phyloP scores from a whole-genome alignment of 2,888 invertebrate genomes.

The Brachyptera putata region DNA sequence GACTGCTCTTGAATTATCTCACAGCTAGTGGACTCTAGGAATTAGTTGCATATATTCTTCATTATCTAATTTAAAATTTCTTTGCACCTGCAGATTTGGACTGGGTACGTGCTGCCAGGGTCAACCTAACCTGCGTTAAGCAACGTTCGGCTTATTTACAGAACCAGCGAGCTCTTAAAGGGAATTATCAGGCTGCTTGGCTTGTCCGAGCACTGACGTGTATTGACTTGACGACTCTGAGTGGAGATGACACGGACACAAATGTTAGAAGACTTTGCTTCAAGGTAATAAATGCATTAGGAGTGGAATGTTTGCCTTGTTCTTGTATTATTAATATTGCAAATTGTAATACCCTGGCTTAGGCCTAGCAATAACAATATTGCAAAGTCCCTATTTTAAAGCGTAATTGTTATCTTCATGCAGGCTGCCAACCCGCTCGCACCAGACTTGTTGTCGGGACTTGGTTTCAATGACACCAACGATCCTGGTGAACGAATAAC shows the following conservation, averaged over 20 bases:
- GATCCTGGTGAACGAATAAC: slow-evolving; percentile 40
- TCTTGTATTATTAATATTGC: not conserved
- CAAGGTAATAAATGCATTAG: slow-evolving; percentile 66
- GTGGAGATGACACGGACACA: slow-evolving; percentile 72
- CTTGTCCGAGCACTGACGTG: slow-evolving; percentile 75
- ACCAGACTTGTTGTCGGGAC: slow-evolving; percentile 19
- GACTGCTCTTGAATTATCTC: not conserved
- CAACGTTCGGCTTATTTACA: slow-evolving; percentile 50
- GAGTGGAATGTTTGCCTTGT: not conserved
- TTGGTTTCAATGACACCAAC: slow-evolving; percentile 14
- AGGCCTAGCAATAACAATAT: too few relatives aligned
- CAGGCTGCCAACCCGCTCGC: slow-evolving; percentile 43
- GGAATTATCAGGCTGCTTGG: slow-evolving; percentile 64
- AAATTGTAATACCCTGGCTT: not conserved
- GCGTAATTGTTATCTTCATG: too few relatives aligned
- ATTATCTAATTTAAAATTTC: not conserved
- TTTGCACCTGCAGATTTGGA: slow-evolving; percentile 44
- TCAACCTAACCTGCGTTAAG: slow-evolving; percentile 57
- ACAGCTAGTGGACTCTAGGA: not conserved
- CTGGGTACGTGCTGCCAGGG: slow-evolving; percentile 50
- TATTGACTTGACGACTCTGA: slow-evolving; percentile 90
- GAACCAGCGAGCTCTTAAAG: slow-evolving; percentile 37
- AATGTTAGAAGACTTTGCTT: slow-evolving; percentile 78
- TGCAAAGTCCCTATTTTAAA: too few relatives aligned
- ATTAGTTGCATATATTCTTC: not conserved